These are phyloP conservation scores for Drosophila triauraria DNA, from an alignment of 1,140 invertebrate species.

Conservation along the genomic window DNA sequence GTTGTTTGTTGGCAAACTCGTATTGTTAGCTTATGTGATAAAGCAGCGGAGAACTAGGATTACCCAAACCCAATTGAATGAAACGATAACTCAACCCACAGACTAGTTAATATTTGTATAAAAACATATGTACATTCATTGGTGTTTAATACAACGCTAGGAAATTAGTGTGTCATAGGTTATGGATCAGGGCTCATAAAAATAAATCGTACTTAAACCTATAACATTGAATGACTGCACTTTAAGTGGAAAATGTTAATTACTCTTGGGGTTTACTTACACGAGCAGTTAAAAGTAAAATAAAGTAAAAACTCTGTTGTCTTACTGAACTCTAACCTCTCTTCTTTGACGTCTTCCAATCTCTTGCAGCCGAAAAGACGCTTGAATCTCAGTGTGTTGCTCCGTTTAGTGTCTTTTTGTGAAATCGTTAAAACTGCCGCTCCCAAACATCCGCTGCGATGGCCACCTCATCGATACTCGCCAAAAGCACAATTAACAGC, in stretches of 20 bases:
- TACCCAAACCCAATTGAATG: not conserved
- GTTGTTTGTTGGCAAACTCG: not conserved
- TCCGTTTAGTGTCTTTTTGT: conserved; percentile 16
- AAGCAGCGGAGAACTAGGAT: not conserved
- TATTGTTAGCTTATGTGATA: not conserved
- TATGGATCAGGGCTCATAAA: not conserved
- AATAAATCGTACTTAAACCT: not conserved
- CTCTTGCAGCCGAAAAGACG: conserved; percentile 16
- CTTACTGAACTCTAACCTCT: not conserved
- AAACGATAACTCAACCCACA: not conserved
- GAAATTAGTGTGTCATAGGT: not conserved
- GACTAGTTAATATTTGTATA: not conserved
- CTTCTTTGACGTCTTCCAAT: not conserved
- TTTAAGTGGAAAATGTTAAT: not conserved
- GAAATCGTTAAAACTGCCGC: conserved; percentile 70
- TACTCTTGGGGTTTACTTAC: not conserved
- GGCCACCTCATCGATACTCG: conserved; percentile 82
- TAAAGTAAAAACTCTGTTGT: too few species aligned
- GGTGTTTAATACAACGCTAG: not conserved
- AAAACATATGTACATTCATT: not conserved
- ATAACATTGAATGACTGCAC: not conserved
- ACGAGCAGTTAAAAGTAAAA: not conserved
- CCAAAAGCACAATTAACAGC: conserved; percentile 80
- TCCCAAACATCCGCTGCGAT: conserved; percentile 72
- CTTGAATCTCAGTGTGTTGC: conserved; percentile 29